Percentiles rank a stretch among this genome's conserved stretches.
These are phyloP conservation scores for Synaphobranchus kaupii DNA, from an alignment of 2,797 vertebrate species.

Conservation along the genomic window DNA sequence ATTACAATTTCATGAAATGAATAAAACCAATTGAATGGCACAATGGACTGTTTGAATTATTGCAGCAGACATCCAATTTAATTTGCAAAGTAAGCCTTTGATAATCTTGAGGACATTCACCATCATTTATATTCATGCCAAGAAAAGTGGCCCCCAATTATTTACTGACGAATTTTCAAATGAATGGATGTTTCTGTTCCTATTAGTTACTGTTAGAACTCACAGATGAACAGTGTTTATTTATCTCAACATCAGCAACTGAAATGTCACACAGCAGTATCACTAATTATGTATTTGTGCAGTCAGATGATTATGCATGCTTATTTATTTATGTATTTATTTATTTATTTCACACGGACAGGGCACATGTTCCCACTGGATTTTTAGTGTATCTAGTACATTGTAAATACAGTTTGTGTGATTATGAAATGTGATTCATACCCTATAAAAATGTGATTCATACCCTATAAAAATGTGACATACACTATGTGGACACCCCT, in stretches of 20 bases:
- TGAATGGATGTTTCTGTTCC: not conserved
- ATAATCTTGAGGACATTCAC: slow-evolving; percentile 9
- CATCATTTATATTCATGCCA: not conserved
- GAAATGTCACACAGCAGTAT: slow-evolving; percentile 2
- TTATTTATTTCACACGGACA: not conserved
- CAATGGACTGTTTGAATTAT: slow-evolving; percentile 62
- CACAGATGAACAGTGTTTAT: slow-evolving; percentile 1
- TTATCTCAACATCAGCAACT: not conserved
- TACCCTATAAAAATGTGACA: not conserved
- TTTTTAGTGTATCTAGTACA: not conserved
- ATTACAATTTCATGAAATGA: slow-evolving; percentile 77
- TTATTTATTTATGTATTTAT: not conserved
- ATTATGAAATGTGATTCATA: not conserved
- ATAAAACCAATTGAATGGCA: slow-evolving; percentile 74
- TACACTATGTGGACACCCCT: no score
- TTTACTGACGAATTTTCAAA: not conserved
- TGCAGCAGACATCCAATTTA: slow-evolving; percentile 43
- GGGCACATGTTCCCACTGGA: not conserved
- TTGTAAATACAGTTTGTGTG: not conserved
- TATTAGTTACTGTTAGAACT: not conserved
- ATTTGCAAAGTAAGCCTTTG: slow-evolving; percentile 17
- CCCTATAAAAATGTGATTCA: not conserved
- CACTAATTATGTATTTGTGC: slow-evolving; percentile 5
- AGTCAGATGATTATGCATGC: not conserved
- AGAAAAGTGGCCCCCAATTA: not conserved